Evolutionary conservation across 2,113 vertebrate species (phyloP), one percentile per base, ranked within the genome.

Genomic region (Zosterops japonicus): DNA sequence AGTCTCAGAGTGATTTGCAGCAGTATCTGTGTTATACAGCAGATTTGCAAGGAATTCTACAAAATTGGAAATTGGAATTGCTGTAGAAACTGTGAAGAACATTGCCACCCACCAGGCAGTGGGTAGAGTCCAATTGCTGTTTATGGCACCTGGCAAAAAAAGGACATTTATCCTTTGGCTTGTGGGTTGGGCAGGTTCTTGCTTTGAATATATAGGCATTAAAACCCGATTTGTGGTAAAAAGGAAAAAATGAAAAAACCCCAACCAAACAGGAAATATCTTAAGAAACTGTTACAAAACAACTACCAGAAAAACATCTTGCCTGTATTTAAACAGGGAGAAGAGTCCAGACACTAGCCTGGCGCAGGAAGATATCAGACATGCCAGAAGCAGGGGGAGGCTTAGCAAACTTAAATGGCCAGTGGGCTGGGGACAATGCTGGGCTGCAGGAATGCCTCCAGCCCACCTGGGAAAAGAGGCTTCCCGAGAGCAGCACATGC

Each of bases 251-350:
- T 7, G 0, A 33, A 27, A 89, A 75, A 61, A 25, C 0, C 2
- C 4, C 11, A 67, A 33, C 24, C 24, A 77, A 59, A 53, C 41
- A 60, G 39, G 44, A 72, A 87, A 94, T 71, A 59, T 50, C 36
- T 83, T 68, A 68, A 87, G 81, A 78, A 97, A 64, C 52, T 56
- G 18, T 93, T 91, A 78, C 75, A 90, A 93, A 96, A 90, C 59
- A 76, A 55, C 27, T 75, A 76, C 47, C 47, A 86, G 79, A 41
- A 76, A 83, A 90, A 80, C 90, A 85, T 85, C 84, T 95, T 97
- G 84, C 36, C 70, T 91, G 49, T 64, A 70, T 95, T 90, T 95
- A 93, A 95, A 80, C 6, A 36, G 44, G 44, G 74, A 87, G 75
- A 84, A 76, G 53, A 80, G 63, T 59, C 80, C 86, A 93, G 83